These are phyloP conservation scores for Myiozetetes cayanensis DNA, from an alignment of 2,113 vertebrate species.

Conservation along the genomic window DNA sequence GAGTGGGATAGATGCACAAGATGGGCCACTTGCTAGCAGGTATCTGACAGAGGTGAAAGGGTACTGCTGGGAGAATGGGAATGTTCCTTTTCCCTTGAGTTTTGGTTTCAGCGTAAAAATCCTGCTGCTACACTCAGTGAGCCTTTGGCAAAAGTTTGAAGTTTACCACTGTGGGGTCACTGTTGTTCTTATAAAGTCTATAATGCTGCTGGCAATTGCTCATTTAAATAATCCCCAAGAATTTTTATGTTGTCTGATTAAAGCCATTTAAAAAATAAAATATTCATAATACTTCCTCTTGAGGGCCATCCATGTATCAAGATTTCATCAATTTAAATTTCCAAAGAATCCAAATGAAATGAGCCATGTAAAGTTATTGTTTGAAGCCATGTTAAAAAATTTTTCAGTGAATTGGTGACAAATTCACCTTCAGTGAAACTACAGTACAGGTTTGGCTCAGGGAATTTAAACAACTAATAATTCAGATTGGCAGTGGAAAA, in stretches of 20 bases:
- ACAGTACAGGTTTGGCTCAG: background rate
- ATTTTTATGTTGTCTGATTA: background rate
- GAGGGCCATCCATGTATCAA: background rate
- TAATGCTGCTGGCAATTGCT: background rate
- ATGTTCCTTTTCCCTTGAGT: background rate
- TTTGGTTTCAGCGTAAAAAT: background rate
- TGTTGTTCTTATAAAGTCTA: background rate
- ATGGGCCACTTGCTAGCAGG: background rate
- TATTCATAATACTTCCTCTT: background rate
- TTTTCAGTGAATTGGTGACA: background rate
- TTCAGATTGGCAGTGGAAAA: background rate
- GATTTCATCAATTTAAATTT: background rate
- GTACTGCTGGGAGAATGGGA: background rate
- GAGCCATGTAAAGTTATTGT: background rate
- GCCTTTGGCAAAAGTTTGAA: background rate
- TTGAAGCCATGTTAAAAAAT: background rate
- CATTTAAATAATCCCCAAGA: background rate
- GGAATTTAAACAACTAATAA: background rate
- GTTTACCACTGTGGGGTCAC: background rate
- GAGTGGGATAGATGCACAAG: background rate
- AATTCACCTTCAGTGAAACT: background rate
- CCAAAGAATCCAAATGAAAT: background rate
- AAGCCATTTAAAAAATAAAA: conserved; percentile 8
- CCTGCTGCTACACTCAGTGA: background rate
- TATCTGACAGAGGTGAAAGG: background rate